These are phyloP conservation scores for Ptychadena robeensis DNA, from an alignment of 2,797 vertebrate genomes.

Conservation along the genomic window DNA sequence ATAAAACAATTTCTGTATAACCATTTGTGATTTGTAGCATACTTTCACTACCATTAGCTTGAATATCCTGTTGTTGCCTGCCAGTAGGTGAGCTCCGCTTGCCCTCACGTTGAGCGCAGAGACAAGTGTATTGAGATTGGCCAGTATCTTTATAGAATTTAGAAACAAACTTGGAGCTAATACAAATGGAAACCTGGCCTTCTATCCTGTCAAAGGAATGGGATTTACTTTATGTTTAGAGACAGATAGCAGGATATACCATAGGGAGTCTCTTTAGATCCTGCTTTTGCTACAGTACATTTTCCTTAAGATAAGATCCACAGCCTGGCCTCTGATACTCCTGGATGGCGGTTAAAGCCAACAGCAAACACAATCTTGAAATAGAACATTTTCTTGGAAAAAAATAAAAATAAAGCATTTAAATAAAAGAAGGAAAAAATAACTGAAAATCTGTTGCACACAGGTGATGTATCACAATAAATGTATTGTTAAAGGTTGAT, in stretches of 20 bases:
- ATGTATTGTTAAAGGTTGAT: neutral
- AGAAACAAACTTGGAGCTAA: slow-evolving; percentile 29
- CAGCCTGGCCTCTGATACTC: neutral
- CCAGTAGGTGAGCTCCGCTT: slow-evolving; percentile 8
- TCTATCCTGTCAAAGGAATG: slow-evolving; percentile 26
- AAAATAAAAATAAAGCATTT: neutral
- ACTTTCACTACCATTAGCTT: neutral
- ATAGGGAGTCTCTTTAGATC: slow-evolving; percentile 37
- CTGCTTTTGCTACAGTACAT: slow-evolving; percentile 5
- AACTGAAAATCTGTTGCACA: neutral
- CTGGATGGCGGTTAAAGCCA: neutral
- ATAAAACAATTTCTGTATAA: neutral
- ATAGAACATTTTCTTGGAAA: neutral
- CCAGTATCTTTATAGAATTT: slow-evolving; percentile 10
- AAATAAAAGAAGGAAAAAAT: neutral
- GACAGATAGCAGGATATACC: slow-evolving; percentile 38
- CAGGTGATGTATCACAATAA: neutral
- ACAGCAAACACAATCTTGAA: neutral
- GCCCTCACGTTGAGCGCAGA: slow-evolving; percentile 24
- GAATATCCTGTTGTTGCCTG: neutral
- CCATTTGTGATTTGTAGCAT: neutral
- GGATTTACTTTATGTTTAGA: slow-evolving; percentile 41
- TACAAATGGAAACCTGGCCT: slow-evolving; percentile 5
- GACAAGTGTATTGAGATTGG: slow-evolving; percentile 22
- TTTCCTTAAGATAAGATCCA: slow-evolving; percentile 40